Evolutionary conservation across 2,888 invertebrate genomes (phyloP).

Genomic region (Micropterix aruncella): DNA sequence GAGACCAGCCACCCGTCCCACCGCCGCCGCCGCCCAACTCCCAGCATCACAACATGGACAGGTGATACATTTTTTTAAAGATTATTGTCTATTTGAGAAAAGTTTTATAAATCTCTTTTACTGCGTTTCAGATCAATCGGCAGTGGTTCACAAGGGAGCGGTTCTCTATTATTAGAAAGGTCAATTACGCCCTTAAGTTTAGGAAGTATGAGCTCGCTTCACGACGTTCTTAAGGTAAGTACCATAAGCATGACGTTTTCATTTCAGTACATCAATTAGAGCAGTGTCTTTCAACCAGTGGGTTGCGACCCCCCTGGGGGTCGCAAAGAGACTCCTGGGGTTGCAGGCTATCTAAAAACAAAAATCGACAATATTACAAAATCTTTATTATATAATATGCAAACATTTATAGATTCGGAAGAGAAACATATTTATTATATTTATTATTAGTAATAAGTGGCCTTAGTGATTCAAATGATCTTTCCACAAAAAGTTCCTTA

Average conservation of each 20-base stretch:
- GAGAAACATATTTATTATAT: too few relatives aligned
- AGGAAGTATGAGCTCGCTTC: constrained; percentile 64
- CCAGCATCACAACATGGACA: constrained; percentile 26
- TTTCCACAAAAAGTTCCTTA: too few relatives aligned
- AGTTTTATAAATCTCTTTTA: background rate
- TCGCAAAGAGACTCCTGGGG: background rate
- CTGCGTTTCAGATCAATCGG: constrained; percentile 24
- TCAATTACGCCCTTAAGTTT: constrained; percentile 55
- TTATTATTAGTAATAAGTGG: too few relatives aligned
- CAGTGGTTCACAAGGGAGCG: constrained; percentile 69
- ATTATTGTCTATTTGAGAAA: background rate
- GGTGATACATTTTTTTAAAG: constrained; percentile 16
- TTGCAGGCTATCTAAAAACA: too few relatives aligned
- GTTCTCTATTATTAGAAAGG: constrained; percentile 43
- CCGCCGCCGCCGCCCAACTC: constrained; percentile 22
- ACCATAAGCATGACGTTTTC: too few relatives aligned
- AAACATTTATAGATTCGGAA: too few relatives aligned
- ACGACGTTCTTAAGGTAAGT: constrained; percentile 50
- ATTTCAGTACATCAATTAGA: background rate
- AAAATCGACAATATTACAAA: too few relatives aligned
- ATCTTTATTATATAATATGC: too few relatives aligned
- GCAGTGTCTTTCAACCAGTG: background rate
- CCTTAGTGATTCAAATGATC: too few relatives aligned
- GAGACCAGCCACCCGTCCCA: constrained; percentile 19
- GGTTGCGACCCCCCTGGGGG: background rate